Conservation (phyloP, 2,888 invertebrate genomes). For the Drosophila barbarae region DNA sequence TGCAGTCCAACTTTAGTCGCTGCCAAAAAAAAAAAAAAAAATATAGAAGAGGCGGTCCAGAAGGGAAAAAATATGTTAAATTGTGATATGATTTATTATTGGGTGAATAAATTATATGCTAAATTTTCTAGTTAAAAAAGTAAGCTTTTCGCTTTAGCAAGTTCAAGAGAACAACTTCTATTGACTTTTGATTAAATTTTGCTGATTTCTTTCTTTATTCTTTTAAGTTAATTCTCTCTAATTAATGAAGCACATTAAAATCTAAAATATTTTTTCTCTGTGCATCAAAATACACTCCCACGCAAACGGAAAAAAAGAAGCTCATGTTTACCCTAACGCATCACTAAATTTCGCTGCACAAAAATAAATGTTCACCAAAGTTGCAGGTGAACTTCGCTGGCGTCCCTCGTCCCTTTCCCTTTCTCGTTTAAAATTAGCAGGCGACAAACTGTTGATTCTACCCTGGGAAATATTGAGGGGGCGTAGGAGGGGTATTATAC, state of each 20-base stretch:
- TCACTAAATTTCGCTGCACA: constrained; percentile 64
- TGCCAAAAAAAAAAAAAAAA: constrained; percentile 39
- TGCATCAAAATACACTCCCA: constrained; percentile 3
- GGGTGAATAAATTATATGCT: not conserved
- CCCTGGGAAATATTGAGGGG: constrained; percentile 28
- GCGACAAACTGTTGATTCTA: constrained; percentile 70
- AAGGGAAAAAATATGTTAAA: not conserved
- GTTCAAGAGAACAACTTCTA: too few species aligned
- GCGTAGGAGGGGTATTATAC: constrained; percentile 8
- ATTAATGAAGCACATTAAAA: too few species aligned
- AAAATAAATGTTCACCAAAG: constrained; percentile 63
- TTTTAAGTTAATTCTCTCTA: too few species aligned
- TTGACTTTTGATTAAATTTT: too few species aligned
- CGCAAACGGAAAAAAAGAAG: not conserved
- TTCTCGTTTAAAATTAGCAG: constrained; percentile 65
- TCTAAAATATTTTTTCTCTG: not conserved
- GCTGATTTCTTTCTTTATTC: too few species aligned
- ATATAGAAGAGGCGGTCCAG: constrained; percentile 4
- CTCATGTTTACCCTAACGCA: constrained; percentile 58
- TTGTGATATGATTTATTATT: not conserved
- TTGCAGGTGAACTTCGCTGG: constrained; percentile 57
- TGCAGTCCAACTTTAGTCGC: constrained; percentile 46
- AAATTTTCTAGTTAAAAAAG: not conserved
- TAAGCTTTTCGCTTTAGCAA: too few species aligned
- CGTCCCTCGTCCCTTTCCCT: constrained; percentile 1